Percentiles rank a stretch among this genome's conserved stretches.
phyloP scores from a whole-genome alignment of 1,140 invertebrate species.

The Habropoda laboriosa region DNA sequence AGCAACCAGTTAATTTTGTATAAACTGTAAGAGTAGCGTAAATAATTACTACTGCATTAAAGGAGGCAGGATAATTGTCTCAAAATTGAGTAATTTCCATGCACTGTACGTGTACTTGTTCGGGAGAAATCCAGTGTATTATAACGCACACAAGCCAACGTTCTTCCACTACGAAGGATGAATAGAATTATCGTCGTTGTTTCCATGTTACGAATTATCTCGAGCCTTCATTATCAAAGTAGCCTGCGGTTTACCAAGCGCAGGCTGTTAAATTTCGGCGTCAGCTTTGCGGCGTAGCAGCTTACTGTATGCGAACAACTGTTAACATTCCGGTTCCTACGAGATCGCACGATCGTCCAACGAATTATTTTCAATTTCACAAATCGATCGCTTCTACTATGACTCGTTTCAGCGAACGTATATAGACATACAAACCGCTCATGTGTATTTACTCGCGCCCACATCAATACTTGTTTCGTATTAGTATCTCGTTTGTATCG shows the following conservation, averaged over 20 bases:
- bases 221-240: neutral
- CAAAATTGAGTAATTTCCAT: neutral
- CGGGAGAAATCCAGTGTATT: neutral
- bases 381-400: neutral
- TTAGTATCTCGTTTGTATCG: neutral
- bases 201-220: neutral
- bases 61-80: neutral
- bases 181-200: neutral
- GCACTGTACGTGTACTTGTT: neutral
- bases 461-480: neutral
- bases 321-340: constrained; percentile 21
- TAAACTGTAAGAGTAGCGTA: neutral
- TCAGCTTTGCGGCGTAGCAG: neutral
- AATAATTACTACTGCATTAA: too few relatives aligned
- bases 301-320: neutral
- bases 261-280: neutral
- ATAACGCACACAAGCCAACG: neutral
- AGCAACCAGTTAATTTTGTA: neutral
- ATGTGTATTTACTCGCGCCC: neutral
- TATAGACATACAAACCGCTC: neutral
- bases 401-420: neutral
- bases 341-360: neutral
- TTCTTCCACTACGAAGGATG: neutral
- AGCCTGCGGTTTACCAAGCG: neutral
- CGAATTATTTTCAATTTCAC: neutral